Evolutionary conservation across 2,888 invertebrate species (phyloP).

Genomic region (Archips xylosteana): DNA sequence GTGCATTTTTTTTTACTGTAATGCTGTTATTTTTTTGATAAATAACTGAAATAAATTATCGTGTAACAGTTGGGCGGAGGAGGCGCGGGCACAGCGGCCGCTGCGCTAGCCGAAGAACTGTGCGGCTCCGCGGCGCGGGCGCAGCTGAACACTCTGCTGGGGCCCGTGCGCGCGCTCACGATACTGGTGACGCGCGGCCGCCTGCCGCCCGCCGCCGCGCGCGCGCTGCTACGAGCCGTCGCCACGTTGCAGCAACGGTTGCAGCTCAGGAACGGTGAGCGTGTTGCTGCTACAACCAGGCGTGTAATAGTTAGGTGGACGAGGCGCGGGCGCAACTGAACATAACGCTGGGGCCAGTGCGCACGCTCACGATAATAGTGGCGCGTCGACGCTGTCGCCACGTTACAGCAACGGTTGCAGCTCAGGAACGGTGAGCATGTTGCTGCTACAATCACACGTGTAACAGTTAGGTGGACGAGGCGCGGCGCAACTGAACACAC

Average conservation of each 20-base stretch:
- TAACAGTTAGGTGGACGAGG: no score
- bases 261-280: conserved; percentile 39
- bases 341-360: conserved; percentile 64
- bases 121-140: conserved; percentile 51
- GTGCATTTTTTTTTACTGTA: no score
- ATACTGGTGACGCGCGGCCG: conserved; percentile 55
- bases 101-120: conserved; percentile 66
- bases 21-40: no score
- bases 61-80: conserved; percentile 49
- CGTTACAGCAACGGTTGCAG: conserved; percentile 58
- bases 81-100: conserved; percentile 55
- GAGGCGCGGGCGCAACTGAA: no score
- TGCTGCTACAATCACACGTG: neutral
- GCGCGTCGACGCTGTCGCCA: conserved; percentile 52
- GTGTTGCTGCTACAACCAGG: neutral
- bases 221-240: conserved; percentile 49
- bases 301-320: no score
- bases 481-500: no score
- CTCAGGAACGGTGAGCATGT: conserved; percentile 26
- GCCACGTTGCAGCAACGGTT: conserved; percentile 58
- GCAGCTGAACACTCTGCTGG: conserved; percentile 57
- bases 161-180: conserved; percentile 63
- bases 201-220: conserved; percentile 52
- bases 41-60: no score
- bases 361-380: conserved; percentile 61